Percentiles rank a stretch among this genome's conserved stretches.
These are phyloP conservation scores for Drosophila persimilis DNA, from an alignment of 1,140 invertebrate species.

Conservation along the genomic window DNA sequence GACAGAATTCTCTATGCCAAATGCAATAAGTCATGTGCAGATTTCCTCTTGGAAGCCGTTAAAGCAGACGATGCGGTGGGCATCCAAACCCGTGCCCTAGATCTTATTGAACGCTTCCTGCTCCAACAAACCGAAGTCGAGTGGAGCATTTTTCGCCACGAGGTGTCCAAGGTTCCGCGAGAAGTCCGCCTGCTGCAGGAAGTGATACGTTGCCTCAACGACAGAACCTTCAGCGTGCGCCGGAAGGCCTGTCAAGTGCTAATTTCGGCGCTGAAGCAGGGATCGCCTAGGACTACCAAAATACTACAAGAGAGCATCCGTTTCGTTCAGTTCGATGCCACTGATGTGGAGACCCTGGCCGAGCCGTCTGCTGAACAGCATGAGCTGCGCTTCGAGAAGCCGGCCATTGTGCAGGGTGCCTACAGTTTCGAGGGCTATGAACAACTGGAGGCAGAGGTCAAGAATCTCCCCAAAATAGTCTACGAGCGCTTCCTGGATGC, in stretches of 20 bases:
- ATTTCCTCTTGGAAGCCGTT: slow-evolving; percentile 56
- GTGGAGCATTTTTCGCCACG: slow-evolving; percentile 77
- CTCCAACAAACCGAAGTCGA: slow-evolving; percentile 72
- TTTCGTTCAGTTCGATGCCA: slow-evolving; percentile 64
- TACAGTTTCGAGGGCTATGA: slow-evolving; percentile 72
- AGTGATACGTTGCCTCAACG: slow-evolving; percentile 62
- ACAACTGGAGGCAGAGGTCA: slow-evolving; percentile 53
- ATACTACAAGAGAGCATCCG: slow-evolving; percentile 65
- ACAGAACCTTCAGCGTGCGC: slow-evolving; percentile 70
- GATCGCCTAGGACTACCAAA: slow-evolving; percentile 67
- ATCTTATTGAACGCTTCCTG: slow-evolving; percentile 67
- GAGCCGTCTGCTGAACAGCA: slow-evolving; percentile 43
- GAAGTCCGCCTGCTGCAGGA: slow-evolving; percentile 68
- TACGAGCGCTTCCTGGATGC: slow-evolving; percentile 64
- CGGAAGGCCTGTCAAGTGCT: slow-evolving; percentile 74
- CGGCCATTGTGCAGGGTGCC: slow-evolving; percentile 38
- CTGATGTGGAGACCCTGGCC: slow-evolving; percentile 27
- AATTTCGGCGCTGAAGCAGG: slow-evolving; percentile 52
- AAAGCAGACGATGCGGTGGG: slow-evolving; percentile 68
- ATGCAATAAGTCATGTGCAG: slow-evolving; percentile 74
- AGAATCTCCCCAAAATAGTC: slow-evolving; percentile 56
- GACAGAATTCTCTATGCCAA: slow-evolving; percentile 75
- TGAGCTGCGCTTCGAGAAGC: slow-evolving; percentile 62
- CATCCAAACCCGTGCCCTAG: slow-evolving; percentile 65
- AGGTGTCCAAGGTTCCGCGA: slow-evolving; percentile 73